Evolutionary conservation across 2,113 vertebrate genomes (phyloP).

Genomic region (Salminus brasiliensis): DNA sequence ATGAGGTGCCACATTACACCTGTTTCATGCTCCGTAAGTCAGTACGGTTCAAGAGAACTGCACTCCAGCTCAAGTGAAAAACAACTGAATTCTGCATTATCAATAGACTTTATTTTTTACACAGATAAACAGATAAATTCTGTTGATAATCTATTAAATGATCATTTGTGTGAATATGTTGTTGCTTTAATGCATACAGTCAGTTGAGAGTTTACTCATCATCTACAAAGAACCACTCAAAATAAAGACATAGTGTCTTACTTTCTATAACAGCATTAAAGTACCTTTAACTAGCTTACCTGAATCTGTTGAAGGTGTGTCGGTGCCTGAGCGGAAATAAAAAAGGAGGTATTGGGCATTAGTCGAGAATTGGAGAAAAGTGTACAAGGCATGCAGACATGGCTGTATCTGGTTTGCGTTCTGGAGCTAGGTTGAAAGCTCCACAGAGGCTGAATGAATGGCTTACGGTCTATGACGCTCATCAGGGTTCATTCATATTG

Average conservation of each 20-base stretch:
- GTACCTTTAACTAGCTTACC: conserved; percentile 68
- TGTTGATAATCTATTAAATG: too few species aligned
- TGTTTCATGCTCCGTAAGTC: too few species aligned
- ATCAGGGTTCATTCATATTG: conserved; percentile 6
- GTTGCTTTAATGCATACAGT: too few species aligned
- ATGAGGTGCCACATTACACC: too few species aligned
- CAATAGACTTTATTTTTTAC: too few species aligned
- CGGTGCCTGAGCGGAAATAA: conserved; percentile 72
- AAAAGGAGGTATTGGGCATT: not conserved
- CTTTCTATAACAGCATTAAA: not conserved
- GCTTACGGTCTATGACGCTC: not conserved
- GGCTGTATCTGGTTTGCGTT: not conserved
- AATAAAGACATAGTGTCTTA: not conserved
- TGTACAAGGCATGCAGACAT: not conserved
- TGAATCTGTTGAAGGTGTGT: conserved; percentile 82
- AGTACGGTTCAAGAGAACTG: too few species aligned
- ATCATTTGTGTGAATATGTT: too few species aligned
- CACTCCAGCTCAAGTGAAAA: too few species aligned
- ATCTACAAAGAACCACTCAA: too few species aligned
- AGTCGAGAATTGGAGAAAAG: not conserved
- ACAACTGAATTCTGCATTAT: too few species aligned
- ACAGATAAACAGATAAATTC: too few species aligned
- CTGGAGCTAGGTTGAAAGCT: not conserved
- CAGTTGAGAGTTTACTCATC: too few species aligned
- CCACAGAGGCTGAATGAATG: not conserved